Evolutionary conservation across 2,888 invertebrate species (phyloP).

Genomic region (Ophioninae sp.): DNA sequence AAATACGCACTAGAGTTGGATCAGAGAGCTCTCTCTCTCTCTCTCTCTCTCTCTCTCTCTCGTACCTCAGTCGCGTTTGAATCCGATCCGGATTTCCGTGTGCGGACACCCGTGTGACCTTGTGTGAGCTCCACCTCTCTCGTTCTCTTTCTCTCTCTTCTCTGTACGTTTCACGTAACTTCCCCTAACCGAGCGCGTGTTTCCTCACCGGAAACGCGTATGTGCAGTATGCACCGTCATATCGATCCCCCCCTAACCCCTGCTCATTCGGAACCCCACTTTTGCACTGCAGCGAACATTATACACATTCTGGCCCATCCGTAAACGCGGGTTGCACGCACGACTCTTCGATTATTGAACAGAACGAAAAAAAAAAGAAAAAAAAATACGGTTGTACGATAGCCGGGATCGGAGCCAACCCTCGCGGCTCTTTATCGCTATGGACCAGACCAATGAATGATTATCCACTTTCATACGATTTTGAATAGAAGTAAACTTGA

Average conservation of each 20-base stretch:
- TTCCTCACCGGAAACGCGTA: slow-evolving; percentile 72
- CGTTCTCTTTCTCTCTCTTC: slow-evolving; percentile 57
- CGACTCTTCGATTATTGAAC: slow-evolving; percentile 57
- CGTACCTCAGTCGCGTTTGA: slow-evolving; percentile 60
- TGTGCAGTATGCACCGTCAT: slow-evolving; percentile 75
- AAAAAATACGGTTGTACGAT: slow-evolving; percentile 36
- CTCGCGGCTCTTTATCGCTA: slow-evolving; percentile 50
- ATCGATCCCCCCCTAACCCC: slow-evolving; percentile 68
- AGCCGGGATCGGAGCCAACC: slow-evolving; percentile 15
- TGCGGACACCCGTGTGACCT: slow-evolving; percentile 77
- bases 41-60: slow-evolving; percentile 17
- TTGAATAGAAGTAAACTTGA: slow-evolving; percentile 21
- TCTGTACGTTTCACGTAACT: slow-evolving; percentile 14
- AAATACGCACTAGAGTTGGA: slow-evolving; percentile 33
- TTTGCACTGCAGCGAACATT: slow-evolving; percentile 43
- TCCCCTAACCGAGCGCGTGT: slow-evolving; percentile 64
- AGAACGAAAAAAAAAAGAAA: slow-evolving; percentile 20
- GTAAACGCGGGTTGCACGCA: slow-evolving; percentile 36
- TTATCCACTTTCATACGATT: slow-evolving; percentile 53
- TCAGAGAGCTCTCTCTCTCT: slow-evolving; percentile 3
- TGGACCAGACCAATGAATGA: slow-evolving; percentile 56
- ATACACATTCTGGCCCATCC: slow-evolving; percentile 25
- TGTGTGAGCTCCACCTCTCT: slow-evolving; percentile 71
- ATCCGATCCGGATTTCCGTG: slow-evolving; percentile 77
- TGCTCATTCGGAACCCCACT: slow-evolving; percentile 19